Percentiles rank a stretch among this genome's conserved stretches.
Conservation (phyloP, 2,797 vertebrate species). For the Argyrosomus regius region DNA sequence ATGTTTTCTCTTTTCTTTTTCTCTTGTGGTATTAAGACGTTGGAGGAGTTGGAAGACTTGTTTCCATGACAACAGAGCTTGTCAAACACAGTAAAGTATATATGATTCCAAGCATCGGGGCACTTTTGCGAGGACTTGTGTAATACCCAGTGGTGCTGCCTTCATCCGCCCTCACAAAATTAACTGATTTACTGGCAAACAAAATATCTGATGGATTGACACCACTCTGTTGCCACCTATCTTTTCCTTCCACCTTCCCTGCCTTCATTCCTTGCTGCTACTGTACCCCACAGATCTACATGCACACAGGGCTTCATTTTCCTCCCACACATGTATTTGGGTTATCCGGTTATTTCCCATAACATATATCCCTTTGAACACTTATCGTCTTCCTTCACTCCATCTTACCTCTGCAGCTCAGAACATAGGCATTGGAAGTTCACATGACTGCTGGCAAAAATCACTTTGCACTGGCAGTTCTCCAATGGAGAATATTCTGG, state of each 20-base stretch:
- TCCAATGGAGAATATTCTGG: slow-evolving; percentile 37
- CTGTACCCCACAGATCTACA: slow-evolving; percentile 2
- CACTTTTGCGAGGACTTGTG: slow-evolving; percentile 64
- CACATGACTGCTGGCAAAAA: slow-evolving; percentile 40
- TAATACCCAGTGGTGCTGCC: slow-evolving; percentile 71
- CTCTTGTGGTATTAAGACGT: slow-evolving; percentile 46
- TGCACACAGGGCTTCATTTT: not conserved
- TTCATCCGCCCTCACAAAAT: slow-evolving; percentile 65
- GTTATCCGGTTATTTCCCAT: slow-evolving; percentile 6
- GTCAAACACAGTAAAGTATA: slow-evolving; percentile 72
- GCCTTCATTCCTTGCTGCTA: slow-evolving; percentile 7
- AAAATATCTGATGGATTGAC: slow-evolving; percentile 46
- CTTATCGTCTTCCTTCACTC: slow-evolving; percentile 17
- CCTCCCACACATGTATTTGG: not conserved
- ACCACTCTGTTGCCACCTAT: slow-evolving; percentile 23
- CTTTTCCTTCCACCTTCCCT: slow-evolving; percentile 17
- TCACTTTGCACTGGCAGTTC: slow-evolving; percentile 35
- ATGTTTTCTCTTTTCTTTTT: not conserved
- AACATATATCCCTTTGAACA: slow-evolving; percentile 9
- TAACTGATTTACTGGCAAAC: slow-evolving; percentile 58
- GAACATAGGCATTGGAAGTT: slow-evolving; percentile 19
- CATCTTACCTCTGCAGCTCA: slow-evolving; percentile 8
- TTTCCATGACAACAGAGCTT: slow-evolving; percentile 81
- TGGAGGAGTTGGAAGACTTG: slow-evolving; percentile 64
- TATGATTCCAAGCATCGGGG: slow-evolving; percentile 61